Evolutionary conservation across 2,113 vertebrate genomes (phyloP).

Genomic region (Silurus asotus): DNA sequence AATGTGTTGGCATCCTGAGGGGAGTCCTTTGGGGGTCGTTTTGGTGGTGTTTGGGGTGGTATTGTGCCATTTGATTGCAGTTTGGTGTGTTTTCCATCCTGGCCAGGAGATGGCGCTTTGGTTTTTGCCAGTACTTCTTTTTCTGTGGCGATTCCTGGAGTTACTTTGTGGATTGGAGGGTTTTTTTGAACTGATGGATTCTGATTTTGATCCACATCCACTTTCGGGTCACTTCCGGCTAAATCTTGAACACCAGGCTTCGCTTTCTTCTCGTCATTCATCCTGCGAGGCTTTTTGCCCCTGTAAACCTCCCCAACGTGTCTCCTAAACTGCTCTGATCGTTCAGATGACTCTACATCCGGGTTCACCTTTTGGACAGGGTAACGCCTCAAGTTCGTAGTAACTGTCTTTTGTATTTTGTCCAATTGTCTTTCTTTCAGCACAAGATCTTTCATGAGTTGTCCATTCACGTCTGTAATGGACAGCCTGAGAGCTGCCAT

Average conservation of each 20-base stretch:
- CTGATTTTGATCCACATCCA: background rate
- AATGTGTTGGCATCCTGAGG: background rate
- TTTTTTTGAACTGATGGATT: background rate
- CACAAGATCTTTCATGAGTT: constrained; percentile 68
- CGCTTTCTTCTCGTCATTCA: background rate
- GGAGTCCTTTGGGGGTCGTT: background rate
- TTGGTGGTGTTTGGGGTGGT: background rate
- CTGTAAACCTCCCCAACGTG: constrained; percentile 60
- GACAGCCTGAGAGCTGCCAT: constrained; percentile 90
- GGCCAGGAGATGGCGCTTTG: constrained; percentile 45
- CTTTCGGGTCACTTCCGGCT: background rate
- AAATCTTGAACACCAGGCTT: background rate
- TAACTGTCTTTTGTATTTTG: constrained; percentile 43
- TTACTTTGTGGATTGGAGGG: background rate
- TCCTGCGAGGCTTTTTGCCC: background rate
- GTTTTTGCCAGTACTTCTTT: background rate
- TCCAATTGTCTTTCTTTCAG: constrained; percentile 59
- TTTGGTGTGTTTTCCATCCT: constrained; percentile 38
- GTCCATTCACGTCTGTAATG: constrained; percentile 76
- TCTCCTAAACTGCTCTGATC: background rate
- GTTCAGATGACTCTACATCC: constrained; percentile 17
- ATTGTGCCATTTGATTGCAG: constrained; percentile 2
- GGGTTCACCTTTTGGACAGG: constrained; percentile 58
- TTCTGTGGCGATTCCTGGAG: background rate
- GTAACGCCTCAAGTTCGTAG: constrained; percentile 49